Conservation (phyloP, 2,888 invertebrate species). For the Campaea margaritaria region DNA sequence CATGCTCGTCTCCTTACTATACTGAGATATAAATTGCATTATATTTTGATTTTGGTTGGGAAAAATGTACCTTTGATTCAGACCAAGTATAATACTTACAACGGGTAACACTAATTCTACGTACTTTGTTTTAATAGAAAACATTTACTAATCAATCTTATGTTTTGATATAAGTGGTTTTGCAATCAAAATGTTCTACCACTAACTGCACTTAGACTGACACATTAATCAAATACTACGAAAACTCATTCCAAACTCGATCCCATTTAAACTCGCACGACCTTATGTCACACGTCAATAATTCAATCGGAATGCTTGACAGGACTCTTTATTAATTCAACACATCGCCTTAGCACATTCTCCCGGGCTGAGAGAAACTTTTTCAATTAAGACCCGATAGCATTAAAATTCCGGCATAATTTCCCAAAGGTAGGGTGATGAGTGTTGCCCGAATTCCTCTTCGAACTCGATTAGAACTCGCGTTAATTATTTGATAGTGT, state of each 20-base stretch:
- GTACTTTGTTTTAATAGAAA: too few species aligned
- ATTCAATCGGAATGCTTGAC: slow-evolving; percentile 70
- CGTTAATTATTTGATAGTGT: slow-evolving; percentile 46
- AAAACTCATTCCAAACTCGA: slow-evolving; percentile 43
- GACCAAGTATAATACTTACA: too few species aligned
- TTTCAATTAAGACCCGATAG: slow-evolving; percentile 79
- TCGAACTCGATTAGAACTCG: slow-evolving; percentile 47
- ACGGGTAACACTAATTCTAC: too few species aligned
- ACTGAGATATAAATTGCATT: too few species aligned
- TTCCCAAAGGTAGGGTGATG: slow-evolving; percentile 57
- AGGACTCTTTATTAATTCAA: slow-evolving; percentile 73
- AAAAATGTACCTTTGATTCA: too few species aligned
- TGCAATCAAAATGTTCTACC: neutral
- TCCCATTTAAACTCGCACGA: slow-evolving; percentile 59
- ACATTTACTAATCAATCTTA: too few species aligned
- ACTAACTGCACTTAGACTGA: slow-evolving; percentile 17
- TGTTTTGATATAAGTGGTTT: neutral
- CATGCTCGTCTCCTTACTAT: too few species aligned
- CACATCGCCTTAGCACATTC: slow-evolving; percentile 66
- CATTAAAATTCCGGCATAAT: slow-evolving; percentile 77
- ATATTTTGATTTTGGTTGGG: too few species aligned
- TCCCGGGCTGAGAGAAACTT: slow-evolving; percentile 64
- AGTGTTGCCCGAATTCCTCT: slow-evolving; percentile 50
- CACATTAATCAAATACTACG: slow-evolving; percentile 28
- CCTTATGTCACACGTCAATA: slow-evolving; percentile 61